Conservation (phyloP, 1,140 invertebrate species). For the Parasteatoda tepidariorum region DNA sequence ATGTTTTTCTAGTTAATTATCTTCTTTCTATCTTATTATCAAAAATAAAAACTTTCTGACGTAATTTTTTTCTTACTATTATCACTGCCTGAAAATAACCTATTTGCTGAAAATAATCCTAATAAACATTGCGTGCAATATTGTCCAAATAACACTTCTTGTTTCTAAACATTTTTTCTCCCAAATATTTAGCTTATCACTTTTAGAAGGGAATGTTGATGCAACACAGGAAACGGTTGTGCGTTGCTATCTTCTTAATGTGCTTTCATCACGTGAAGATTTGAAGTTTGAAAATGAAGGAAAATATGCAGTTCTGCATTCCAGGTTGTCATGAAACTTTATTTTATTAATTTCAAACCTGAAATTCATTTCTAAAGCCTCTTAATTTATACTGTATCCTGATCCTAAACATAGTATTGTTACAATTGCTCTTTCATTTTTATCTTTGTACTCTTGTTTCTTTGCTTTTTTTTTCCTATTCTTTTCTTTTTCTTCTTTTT, state of each 20-base stretch:
- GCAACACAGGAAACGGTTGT: slow-evolving; percentile 53
- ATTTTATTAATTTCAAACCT: too few species aligned
- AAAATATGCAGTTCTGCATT: slow-evolving; percentile 40
- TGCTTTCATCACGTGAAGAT: slow-evolving; percentile 31
- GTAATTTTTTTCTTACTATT: too few species aligned
- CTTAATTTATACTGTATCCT: too few species aligned
- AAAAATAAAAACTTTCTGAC: too few species aligned
- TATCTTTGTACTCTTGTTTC: neutral
- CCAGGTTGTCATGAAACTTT: neutral
- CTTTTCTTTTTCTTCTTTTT: neutral
- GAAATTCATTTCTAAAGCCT: too few species aligned
- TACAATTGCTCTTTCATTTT: neutral
- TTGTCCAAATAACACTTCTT: too few species aligned
- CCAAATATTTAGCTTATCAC: slow-evolving; percentile 49
- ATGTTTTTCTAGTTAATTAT: too few species aligned
- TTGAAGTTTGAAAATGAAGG: slow-evolving; percentile 55
- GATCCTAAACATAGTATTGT: neutral
- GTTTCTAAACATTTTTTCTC: too few species aligned
- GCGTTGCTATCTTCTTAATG: slow-evolving; percentile 47
- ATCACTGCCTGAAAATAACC: too few species aligned
- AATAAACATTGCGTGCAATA: too few species aligned
- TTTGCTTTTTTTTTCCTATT: neutral
- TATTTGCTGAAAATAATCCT: too few species aligned
- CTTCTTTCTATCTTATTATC: too few species aligned
- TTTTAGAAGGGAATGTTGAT: slow-evolving; percentile 39